Conservation (phyloP, 2,113 vertebrate species). For the Megaptera novaeangliae region DNA sequence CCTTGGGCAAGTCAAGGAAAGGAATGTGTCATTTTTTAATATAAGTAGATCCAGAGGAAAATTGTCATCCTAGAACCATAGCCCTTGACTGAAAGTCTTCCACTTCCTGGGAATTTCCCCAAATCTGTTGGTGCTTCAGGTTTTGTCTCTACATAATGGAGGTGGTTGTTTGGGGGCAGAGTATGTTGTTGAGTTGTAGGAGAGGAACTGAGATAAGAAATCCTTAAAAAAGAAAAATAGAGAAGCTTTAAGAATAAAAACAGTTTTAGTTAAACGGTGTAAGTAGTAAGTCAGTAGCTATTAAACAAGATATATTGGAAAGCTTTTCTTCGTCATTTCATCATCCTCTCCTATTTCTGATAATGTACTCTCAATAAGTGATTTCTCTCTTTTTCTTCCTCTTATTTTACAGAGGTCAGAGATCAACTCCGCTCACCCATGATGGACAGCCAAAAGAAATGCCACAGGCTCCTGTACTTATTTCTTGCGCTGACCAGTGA, state of each 20-base stretch:
- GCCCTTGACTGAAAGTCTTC: neutral
- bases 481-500: constrained; percentile 99
- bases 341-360: neutral
- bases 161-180: neutral
- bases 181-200: neutral
- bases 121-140: neutral
- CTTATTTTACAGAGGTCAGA: constrained; percentile 92
- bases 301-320: neutral
- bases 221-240: neutral
- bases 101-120: neutral
- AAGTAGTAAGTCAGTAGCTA: neutral
- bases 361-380: neutral
- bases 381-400: constrained; percentile 56
- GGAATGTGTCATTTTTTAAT: neutral
- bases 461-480: constrained; percentile 94
- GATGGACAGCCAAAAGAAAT: constrained; percentile 97
- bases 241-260: neutral
- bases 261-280: neutral
- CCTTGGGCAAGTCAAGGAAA: neutral
- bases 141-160: neutral
- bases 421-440: constrained; percentile 84
- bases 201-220: neutral
- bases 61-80: neutral
- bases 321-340: neutral
- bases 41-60: neutral